Base-by-base conservation (phyloP, 2,888 invertebrate species). In the Trachelus stipa region DNA sequence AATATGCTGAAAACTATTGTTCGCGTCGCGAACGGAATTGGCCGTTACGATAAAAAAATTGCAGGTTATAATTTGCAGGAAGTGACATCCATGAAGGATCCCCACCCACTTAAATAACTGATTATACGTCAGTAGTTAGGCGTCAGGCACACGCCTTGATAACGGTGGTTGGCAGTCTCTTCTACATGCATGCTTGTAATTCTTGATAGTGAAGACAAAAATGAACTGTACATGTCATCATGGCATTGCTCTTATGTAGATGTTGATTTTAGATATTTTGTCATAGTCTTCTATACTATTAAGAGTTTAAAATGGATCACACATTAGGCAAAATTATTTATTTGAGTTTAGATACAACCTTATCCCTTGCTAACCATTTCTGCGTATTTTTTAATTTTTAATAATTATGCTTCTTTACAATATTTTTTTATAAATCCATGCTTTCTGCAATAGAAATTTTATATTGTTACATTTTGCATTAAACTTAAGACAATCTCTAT, bases 101-200 rank as follows among this genome's bases (percentile, higher is more conserved):
- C 81, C 81, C 83, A 82, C 79, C 83, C 83, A 83, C 81, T 82
- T 82, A 77, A 56, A 75, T 77, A 81, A 80, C 81, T 82, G 80
- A 82, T 80, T 80, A 78, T 82, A 75, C 76, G 77, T 81, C 75
- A 78, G 71, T 68, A 73, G 78, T 78, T 75, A 78, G 75, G 75
- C 75, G 75, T 69, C 76, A 76, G 76, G 75, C 74, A 71, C 71
- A 71, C 71, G 74, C 74, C 74, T 74, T 74, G 74, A 34, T 74
- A 74, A 74, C 74, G 74, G 74, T 74, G 74, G 74, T 74, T 74
- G 74, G 37, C 74, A 74, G 74, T 74, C 74, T n/a, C 74, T 30
- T 30, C n/a, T n/a, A n/a, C 4, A 35, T 33, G n/a, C 30, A 74
- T 71, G 71, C 71, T 71, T 31, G 37, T 34, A 74, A 74, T 74